phyloP scores from a whole-genome alignment of 2,888 invertebrate species.

The Marasmarcha lunaedactyla region DNA sequence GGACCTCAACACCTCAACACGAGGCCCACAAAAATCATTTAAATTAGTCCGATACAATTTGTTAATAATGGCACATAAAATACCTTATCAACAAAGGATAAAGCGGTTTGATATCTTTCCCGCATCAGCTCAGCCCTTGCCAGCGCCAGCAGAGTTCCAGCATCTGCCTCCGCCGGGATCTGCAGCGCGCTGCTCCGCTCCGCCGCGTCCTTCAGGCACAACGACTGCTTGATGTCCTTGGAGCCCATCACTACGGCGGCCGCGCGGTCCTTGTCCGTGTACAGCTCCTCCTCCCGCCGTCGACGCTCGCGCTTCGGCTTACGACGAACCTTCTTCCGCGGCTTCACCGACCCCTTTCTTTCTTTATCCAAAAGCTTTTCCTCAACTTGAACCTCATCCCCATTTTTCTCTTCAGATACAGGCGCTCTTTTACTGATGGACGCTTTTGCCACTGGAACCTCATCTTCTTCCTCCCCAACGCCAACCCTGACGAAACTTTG shows the following conservation, averaged over 20 bases:
- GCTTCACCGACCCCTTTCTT: constrained; percentile 43
- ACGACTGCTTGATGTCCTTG: constrained; percentile 88
- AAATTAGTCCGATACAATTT: no score
- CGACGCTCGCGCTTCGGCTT: constrained; percentile 50
- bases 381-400: constrained; percentile 30
- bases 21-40: no score
- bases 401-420: constrained; percentile 32
- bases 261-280: constrained; percentile 91
- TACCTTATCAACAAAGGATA: constrained; percentile 85
- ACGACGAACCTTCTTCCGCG: constrained; percentile 36
- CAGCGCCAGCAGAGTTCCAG: constrained; percentile 79
- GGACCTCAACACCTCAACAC: no score
- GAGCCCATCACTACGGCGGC: constrained; percentile 89
- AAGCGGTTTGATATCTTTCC: constrained; percentile 78
- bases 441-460: constrained; percentile 46
- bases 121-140: constrained; percentile 82
- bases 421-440: constrained; percentile 56
- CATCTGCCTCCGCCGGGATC: constrained; percentile 83
- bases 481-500: constrained; percentile 84
- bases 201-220: constrained; percentile 82
- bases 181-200: constrained; percentile 79
- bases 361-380: constrained; percentile 39
- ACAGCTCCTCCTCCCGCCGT: constrained; percentile 76
- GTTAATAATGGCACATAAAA: no score
- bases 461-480: constrained; percentile 67